Evolutionary conservation across 1,140 invertebrate species (phyloP), one percentile per base, ranked within the genome.

Genomic region (Coptotermes formosanus): DNA sequence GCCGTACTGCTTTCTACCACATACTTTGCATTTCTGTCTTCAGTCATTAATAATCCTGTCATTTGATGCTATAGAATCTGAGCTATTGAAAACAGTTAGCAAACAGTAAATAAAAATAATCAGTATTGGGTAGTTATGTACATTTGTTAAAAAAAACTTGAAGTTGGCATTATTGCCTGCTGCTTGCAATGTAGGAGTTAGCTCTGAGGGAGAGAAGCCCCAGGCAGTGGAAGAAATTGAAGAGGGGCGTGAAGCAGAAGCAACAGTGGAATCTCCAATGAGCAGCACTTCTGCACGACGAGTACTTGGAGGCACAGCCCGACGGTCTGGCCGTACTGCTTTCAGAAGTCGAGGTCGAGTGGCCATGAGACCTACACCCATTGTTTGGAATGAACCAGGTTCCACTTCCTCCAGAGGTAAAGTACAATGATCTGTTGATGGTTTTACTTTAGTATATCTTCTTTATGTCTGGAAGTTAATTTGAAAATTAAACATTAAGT

Each of bases 211-310:
- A 82, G 94, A 95, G 88, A 94, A 94, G 87, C 90, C 91, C 44
- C 87, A 89, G 7, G 89, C 89, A 87, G 89, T 90, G 23, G 92
- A 93, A 87, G 93, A 93, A 86, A 90, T 90, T 48, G 92, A 81
- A 30, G 95, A 95, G 87, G 94, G 94, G 19, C 92, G 94, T 44
- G 95, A 95, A 89, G 94, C 94, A 11, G 95, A 95, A 90, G 91
- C 91, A 12, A 89, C 90, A 86, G 94, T 94, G 0, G 93, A 93
- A 84, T 94, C 94, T 3, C 92, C 92, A 23, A 92, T 92, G 0
- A 93, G 92, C 16, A 92, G 89, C 21, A 90, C 90, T 44, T 89
- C 90, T 32, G 88, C 91, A n/a, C 90, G 89, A n/a, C 88, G 89
- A 55, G 88, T 87, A 23, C 88, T 87, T 44, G 85, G 88, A 12